Evolutionary conservation across 53 echinoderm and acorn worm genomes (phyloP).

Genomic region (Actinopyga echinites): DNA sequence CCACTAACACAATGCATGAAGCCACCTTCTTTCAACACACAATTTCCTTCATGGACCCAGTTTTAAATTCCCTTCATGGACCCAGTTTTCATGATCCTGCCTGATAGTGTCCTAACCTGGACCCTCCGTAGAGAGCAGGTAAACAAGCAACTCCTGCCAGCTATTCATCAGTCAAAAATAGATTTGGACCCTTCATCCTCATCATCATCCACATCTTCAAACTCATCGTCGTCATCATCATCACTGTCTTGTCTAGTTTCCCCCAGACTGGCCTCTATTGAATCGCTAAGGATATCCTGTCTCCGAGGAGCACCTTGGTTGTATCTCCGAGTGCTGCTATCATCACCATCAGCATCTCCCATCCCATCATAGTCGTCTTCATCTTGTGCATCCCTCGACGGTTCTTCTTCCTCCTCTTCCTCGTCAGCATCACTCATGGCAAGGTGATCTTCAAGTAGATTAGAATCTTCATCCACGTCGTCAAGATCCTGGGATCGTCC

Average conservation of each 20-base stretch:
- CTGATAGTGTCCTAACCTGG: too few species aligned
- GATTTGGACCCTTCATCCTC: slow-evolving; percentile 73
- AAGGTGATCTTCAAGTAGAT: neutral
- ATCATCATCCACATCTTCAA: slow-evolving; percentile 80
- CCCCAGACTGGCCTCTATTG: slow-evolving; percentile 26
- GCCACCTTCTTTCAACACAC: too few species aligned
- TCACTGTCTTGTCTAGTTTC: slow-evolving; percentile 43
- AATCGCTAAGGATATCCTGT: slow-evolving; percentile 42
- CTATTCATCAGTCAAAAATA: slow-evolving; percentile 30
- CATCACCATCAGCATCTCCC: slow-evolving; percentile 28
- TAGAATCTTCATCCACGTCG: slow-evolving; percentile 3
- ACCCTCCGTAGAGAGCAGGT: neutral
- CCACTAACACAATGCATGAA: too few species aligned
- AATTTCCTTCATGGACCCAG: too few species aligned
- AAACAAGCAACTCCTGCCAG: neutral
- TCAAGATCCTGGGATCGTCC: neutral
- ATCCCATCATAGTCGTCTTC: slow-evolving; percentile 14
- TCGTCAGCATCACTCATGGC: slow-evolving; percentile 11
- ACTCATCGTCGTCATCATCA: slow-evolving; percentile 64
- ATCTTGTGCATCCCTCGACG: neutral
- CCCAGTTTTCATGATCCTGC: too few species aligned
- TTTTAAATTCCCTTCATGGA: too few species aligned
- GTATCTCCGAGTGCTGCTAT: slow-evolving; percentile 29
- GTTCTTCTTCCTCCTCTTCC: neutral
- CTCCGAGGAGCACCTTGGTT: slow-evolving; percentile 28